A percentile compares a stretch with the other conserved stretches of the same genome.
Evolutionary conservation across 2,113 vertebrate genomes (phyloP).

Genomic region (Sphaerodactylus townsendi): DNA sequence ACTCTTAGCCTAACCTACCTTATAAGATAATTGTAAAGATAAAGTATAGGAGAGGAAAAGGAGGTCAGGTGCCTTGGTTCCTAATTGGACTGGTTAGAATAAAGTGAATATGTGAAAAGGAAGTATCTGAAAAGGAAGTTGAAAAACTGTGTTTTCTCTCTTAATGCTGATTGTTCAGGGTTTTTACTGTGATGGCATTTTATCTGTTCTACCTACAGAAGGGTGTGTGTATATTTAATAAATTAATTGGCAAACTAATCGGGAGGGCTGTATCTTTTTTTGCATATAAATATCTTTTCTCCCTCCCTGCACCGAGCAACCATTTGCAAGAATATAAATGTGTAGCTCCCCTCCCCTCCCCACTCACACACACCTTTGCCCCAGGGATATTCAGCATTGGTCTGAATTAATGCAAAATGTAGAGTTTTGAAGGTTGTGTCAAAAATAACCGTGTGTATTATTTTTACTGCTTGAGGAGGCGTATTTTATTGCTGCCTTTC

Average conservation of each 20-base stretch:
- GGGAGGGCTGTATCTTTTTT: neutral
- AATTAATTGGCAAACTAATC: too few species aligned
- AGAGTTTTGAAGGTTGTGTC: slow-evolving; percentile 35
- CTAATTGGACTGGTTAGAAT: neutral
- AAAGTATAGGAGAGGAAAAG: too few species aligned
- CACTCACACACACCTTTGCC: too few species aligned
- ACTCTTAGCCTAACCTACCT: too few species aligned
- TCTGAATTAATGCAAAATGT: slow-evolving; percentile 31
- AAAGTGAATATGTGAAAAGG: too few species aligned
- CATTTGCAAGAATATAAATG: neutral
- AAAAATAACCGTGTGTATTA: slow-evolving; percentile 18
- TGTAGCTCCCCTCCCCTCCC: neutral
- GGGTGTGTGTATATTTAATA: neutral
- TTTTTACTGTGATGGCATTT: neutral
- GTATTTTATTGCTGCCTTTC: neutral
- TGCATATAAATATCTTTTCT: neutral
- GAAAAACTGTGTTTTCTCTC: neutral
- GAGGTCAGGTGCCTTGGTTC: too few species aligned
- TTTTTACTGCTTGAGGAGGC: neutral
- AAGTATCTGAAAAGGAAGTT: neutral
- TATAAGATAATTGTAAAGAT: too few species aligned
- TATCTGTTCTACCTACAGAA: neutral
- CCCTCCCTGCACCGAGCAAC: neutral
- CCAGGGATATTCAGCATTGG: neutral
- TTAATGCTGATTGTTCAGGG: neutral